phyloP scores from a whole-genome alignment of 2,888 invertebrate genomes.

The Xanthorhoe spadicearia region DNA sequence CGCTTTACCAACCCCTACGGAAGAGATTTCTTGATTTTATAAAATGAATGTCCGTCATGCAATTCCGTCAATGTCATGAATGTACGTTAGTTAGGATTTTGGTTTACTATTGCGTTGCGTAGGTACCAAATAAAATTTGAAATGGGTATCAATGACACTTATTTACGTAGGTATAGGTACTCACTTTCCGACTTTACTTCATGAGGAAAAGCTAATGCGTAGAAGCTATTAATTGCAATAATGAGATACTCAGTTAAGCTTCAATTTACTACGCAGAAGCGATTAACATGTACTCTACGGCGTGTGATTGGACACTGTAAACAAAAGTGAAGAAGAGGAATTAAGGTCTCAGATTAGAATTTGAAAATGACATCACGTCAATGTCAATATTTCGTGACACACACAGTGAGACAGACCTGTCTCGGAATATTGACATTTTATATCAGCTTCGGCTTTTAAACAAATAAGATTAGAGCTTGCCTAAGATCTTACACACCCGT shows the following conservation, averaged over 20 bases:
- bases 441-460: not conserved
- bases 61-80: no score
- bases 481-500: not conserved
- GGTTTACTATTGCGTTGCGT: no score
- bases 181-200: no score
- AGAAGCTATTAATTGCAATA: not conserved
- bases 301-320: slow-evolving; percentile 28
- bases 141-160: no score
- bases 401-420: not conserved
- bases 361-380: slow-evolving; percentile 37
- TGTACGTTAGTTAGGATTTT: no score
- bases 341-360: slow-evolving; percentile 44
- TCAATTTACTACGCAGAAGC: slow-evolving; percentile 2
- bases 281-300: slow-evolving; percentile 4
- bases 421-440: slow-evolving; percentile 22
- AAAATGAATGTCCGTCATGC: no score
- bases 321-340: slow-evolving; percentile 33
- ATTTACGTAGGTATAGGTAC: no score
- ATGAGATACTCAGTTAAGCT: not conserved
- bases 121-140: no score
- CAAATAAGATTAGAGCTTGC: not conserved
- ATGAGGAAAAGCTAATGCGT: no score
- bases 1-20: no score
- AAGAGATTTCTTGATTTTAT: no score
- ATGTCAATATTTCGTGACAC: slow-evolving; percentile 18